Percentiles rank a stretch among this genome's conserved stretches.
Conservation (phyloP, 2,797 vertebrate genomes). For the Smutsia gigantea region DNA sequence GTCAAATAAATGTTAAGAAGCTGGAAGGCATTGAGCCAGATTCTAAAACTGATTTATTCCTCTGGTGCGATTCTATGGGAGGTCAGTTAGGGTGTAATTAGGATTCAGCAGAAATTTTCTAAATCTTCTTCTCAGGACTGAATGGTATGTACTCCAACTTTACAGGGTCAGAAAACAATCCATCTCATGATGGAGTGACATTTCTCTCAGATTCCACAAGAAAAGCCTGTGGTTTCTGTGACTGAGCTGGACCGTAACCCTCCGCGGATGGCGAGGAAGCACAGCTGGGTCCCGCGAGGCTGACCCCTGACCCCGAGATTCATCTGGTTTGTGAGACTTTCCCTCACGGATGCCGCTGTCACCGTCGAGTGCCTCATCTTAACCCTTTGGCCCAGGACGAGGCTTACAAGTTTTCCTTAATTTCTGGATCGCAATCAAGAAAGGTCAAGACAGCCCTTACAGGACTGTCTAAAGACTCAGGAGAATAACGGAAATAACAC, state of each 20-base stretch:
- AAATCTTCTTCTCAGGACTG: not conserved
- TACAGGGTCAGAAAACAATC: not conserved
- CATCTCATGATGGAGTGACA: not conserved
- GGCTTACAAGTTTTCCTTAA: not conserved
- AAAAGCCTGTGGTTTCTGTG: not conserved
- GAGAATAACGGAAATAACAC: not conserved
- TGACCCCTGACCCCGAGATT: not conserved
- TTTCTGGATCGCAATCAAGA: not conserved
- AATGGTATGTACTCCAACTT: not conserved
- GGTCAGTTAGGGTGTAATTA: not conserved
- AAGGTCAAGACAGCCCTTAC: not conserved
- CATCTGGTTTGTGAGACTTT: not conserved
- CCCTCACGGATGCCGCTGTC: not conserved
- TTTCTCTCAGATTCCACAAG: not conserved
- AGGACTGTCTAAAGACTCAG: not conserved
- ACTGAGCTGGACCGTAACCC: not conserved
- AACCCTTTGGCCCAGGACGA: not conserved
- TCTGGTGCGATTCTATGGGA: not conserved
- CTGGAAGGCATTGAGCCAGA: not conserved
- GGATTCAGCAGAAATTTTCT: conserved; percentile 43
- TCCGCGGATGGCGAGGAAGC: not conserved
- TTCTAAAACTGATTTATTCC: not conserved
- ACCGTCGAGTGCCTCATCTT: not conserved
- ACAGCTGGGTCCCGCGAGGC: not conserved
- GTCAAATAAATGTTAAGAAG: not conserved